Base-by-base conservation (phyloP, 1,140 invertebrate genomes). In the Potamilus streckersoni region DNA sequence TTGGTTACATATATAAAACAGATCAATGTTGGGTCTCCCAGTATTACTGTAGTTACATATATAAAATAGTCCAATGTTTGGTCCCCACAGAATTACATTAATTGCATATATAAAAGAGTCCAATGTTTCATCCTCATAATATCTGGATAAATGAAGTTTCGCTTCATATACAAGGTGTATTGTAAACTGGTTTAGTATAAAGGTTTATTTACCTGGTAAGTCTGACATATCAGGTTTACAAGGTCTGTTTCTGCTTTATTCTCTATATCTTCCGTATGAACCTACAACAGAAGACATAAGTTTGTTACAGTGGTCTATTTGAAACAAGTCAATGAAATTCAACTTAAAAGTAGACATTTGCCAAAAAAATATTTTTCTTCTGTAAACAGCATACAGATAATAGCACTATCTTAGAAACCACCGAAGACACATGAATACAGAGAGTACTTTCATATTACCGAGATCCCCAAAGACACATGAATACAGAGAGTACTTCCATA, bases 241-340 rank as follows among this genome's bases (percentile, higher is more conserved):
- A 90, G 68, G 77, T 88, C 68, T 14, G 49, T 69, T 70, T 85
- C 71, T 13, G 87, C 88, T 70, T 82, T 69, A 6, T 84, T 71
- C 63, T 90, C 74, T 61, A 90, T 87, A 15, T 80, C 80, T 56
- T 89, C 86, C n/a, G 85, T 89, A 71, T 89, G 87, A 23, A 87
- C 83, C 87, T 88, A 69, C 31, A 69, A 73, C 12, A 59, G 8
- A 20, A 65, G 27, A 17, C n/a, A 76, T 2, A 23, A 31, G 27
- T 2, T 31, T 4, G 4, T 31, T 31, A 31, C 4, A 3, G 27
- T 31, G 27, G 27, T 31, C 27, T 2, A 4, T 31, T 31, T 31
- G 2, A 31, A 57, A 14, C 31, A 56, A 13, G 19, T 69, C 55
- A 14, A 59, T 17, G 8, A 69, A 60, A 5, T 17, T 31, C 3